Evolutionary conservation across 2,113 vertebrate genomes (phyloP).

Genomic region (Panthera uncia): DNA sequence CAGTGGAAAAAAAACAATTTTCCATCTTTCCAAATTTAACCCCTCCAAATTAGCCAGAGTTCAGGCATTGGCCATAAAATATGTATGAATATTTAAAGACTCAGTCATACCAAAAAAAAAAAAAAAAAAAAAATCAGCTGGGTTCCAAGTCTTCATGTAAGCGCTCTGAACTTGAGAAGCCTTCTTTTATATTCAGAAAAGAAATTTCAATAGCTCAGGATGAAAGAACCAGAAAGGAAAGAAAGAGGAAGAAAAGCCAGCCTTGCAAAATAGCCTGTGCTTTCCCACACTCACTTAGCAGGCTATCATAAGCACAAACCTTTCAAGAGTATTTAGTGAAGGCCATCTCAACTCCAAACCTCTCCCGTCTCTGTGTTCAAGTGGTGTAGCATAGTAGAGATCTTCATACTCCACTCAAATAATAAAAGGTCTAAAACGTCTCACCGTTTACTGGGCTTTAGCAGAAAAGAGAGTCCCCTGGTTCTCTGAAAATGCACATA

Average conservation of each 20-base stretch:
- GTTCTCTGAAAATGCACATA: background rate
- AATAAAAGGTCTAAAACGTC: background rate
- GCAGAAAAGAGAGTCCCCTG: background rate
- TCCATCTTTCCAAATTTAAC: slow-evolving; percentile 14
- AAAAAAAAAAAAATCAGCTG: background rate
- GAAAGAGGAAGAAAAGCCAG: background rate
- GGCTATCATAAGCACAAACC: background rate
- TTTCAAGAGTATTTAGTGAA: background rate
- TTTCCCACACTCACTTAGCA: background rate
- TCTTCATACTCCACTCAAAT: background rate
- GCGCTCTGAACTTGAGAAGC: background rate
- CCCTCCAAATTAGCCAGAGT: background rate
- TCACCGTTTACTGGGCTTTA: background rate
- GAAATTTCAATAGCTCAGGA: background rate
- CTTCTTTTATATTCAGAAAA: slow-evolving; percentile 15
- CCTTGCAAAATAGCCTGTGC: background rate
- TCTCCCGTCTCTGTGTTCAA: background rate
- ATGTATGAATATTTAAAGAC: background rate
- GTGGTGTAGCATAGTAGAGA: background rate
- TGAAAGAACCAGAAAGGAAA: background rate
- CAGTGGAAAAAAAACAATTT: background rate
- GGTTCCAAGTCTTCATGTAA: background rate
- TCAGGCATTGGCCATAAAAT: background rate
- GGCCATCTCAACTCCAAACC: background rate
- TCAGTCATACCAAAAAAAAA: background rate